Percentiles rank a stretch among this genome's conserved stretches.
phyloP scores from a whole-genome alignment of 2,113 vertebrate genomes.

The Microtus oregoni region DNA sequence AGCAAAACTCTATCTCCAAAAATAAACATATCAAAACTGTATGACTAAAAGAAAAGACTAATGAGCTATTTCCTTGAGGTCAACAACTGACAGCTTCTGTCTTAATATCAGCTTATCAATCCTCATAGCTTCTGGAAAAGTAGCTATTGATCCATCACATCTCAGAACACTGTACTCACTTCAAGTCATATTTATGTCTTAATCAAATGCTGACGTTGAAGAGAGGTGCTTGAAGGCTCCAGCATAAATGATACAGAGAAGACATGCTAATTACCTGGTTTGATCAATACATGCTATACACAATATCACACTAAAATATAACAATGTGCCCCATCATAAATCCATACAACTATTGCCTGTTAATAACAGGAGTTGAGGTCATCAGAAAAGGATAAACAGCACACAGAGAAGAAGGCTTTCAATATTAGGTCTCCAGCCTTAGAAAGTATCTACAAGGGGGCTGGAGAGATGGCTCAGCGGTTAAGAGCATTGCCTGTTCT shows the following conservation, averaged over 20 bases:
- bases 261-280: constrained; percentile 34
- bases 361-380: background rate
- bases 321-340: background rate
- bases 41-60: constrained; percentile 41
- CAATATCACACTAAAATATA: background rate
- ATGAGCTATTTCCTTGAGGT: constrained; percentile 12
- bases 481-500: no score
- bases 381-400: constrained; percentile 20
- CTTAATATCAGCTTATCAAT: constrained; percentile 71
- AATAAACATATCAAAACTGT: constrained; percentile 21
- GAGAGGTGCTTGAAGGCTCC: background rate
- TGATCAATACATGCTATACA: background rate
- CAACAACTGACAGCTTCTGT: constrained; percentile 68
- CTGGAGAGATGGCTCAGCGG: no score
- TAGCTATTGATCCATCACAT: constrained; percentile 55
- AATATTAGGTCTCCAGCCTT: constrained; percentile 10
- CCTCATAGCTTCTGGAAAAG: constrained; percentile 67
- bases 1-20: background rate
- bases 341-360: background rate
- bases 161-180: constrained; percentile 50
- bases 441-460: no score
- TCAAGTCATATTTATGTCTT: constrained; percentile 63
- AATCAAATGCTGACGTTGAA: constrained; percentile 46
- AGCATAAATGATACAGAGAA: background rate
- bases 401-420: background rate